A percentile compares a stretch with the other conserved stretches of the same genome.
These are phyloP conservation scores for Idaea dimidiata DNA, from an alignment of 2,888 invertebrate species.

Conservation along the genomic window DNA sequence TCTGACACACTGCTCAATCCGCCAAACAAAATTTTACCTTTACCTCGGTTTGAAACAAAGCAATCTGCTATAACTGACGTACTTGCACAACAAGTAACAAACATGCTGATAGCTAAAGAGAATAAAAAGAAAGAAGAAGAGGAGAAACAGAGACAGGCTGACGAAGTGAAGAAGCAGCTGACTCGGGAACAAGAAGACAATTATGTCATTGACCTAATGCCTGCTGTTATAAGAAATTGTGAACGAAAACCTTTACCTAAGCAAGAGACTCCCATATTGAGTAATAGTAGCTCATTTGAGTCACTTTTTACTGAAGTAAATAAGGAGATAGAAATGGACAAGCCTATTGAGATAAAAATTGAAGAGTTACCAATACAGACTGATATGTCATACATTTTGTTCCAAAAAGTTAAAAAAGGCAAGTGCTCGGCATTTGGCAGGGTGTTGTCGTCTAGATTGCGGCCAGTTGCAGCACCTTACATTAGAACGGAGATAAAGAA, in stretches of 20 bases:
- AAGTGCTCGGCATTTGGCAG: conserved; percentile 64
- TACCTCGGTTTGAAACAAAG: conserved; percentile 46
- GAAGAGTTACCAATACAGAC: conserved; percentile 48
- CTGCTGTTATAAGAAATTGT: conserved; percentile 47
- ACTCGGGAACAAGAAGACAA: conserved; percentile 39
- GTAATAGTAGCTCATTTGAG: conserved; percentile 53
- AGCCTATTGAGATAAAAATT: conserved; percentile 12
- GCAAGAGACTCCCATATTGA: conserved; percentile 31
- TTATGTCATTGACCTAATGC: conserved; percentile 58
- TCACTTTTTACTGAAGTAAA: conserved; percentile 42
- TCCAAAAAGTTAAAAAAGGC: conserved; percentile 40
- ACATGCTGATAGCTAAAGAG: conserved; percentile 67
- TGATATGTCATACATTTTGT: conserved; percentile 61
- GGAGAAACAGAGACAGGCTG: conserved; percentile 42
- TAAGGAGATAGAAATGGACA: conserved; percentile 12
- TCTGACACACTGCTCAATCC: conserved; percentile 47
- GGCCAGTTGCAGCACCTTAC: conserved; percentile 57
- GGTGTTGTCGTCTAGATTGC: conserved; percentile 50
- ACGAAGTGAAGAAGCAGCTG: conserved; percentile 42
- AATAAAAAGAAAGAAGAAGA: conserved; percentile 47
- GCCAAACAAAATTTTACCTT: conserved; percentile 43
- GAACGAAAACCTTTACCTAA: conserved; percentile 17
- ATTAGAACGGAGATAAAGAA: conserved; percentile 38
- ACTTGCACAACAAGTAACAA: conserved; percentile 58
- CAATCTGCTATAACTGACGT: conserved; percentile 49